These are phyloP conservation scores for Hydraecia micacea DNA, from an alignment of 2,888 invertebrate species.

Conservation along the genomic window DNA sequence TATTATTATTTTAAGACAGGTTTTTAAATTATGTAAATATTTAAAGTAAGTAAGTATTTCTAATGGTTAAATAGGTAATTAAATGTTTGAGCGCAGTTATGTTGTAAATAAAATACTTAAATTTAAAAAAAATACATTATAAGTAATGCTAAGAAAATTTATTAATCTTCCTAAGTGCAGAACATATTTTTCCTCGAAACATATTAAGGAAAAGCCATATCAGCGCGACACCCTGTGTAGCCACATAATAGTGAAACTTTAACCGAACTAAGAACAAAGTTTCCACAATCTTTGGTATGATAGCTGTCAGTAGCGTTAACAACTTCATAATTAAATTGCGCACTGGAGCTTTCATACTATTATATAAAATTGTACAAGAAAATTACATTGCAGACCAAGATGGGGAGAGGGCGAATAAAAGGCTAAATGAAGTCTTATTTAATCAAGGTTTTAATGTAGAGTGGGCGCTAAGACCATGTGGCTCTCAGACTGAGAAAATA, in stretches of 20 bases:
- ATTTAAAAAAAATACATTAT: too few species aligned
- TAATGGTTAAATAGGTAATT: too few species aligned
- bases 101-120: too few species aligned
- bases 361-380: slow-evolving; percentile 27
- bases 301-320: slow-evolving; percentile 40
- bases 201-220: slow-evolving; percentile 20
- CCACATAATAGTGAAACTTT: slow-evolving; percentile 47
- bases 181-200: slow-evolving; percentile 1
- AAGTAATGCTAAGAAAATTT: background rate
- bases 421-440: slow-evolving; percentile 28
- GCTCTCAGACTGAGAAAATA: slow-evolving; percentile 15
- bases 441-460: slow-evolving; percentile 34
- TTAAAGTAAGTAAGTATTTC: too few species aligned
- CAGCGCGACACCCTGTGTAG: slow-evolving; percentile 14
- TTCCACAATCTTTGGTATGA: slow-evolving; percentile 43
- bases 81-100: too few species aligned
- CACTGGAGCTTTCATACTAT: slow-evolving; percentile 16
- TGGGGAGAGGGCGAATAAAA: slow-evolving; percentile 12
- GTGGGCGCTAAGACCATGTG: slow-evolving; percentile 20
- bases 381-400: slow-evolving; percentile 37
- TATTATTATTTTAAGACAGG: too few species aligned
- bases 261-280: slow-evolving; percentile 32
- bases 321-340: slow-evolving; percentile 55
- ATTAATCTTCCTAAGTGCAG: background rate
- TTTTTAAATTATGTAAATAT: too few species aligned